Base-by-base conservation (phyloP, 2,113 vertebrate genomes). In the Paracanthobrama guichenoti region DNA sequence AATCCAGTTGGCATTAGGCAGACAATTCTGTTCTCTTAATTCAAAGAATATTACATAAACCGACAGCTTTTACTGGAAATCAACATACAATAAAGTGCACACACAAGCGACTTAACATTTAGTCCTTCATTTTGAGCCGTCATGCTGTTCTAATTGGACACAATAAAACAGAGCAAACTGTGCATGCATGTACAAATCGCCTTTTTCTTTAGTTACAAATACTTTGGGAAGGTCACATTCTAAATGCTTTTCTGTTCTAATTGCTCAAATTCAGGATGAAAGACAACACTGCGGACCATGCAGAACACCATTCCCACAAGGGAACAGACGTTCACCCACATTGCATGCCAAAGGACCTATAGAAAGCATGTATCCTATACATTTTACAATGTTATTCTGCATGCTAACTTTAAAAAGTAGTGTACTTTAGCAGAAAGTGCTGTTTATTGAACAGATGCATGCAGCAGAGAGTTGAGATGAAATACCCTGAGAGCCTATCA, bases 41-140 rank as follows among this genome's bases (percentile, higher is more conserved):
- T 91, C 82, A 50, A 90, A 91, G 91, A 93, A 93, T 93, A 90
- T 91, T 92, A 92, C 89, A 90, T 86, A 91, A 85, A 83, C 88
- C 87, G 90, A 89, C 86, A 79, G 90, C 89, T 92, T 91, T 92
- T 92, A 93, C 89, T 89, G 88, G 86, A 93, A 93, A 93, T 91
- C 90, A 92, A 86, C 91, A 92, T 55, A 39, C 79, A 76, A 55
- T 55, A 53, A 75, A 72, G 64, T 46, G 69, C 74, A 39, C 53
- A 59, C 10, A 13, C 4, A 57, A 39, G 42, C 2, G 20, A 48
- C 57, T 35, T 31, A 28, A 59, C 35, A 44, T 79, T 60, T 39
- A 39, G 48, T 42, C 53, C 20, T 31, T 42, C 4, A 48, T 64
- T 80, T 48, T 48, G 14, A 20, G 39, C 55, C 2, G 14, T 80